A percentile compares a stretch with the other conserved stretches of the same genome.
phyloP scores from a whole-genome alignment of 2,113 vertebrate species.

The Otocyon megalotis region DNA sequence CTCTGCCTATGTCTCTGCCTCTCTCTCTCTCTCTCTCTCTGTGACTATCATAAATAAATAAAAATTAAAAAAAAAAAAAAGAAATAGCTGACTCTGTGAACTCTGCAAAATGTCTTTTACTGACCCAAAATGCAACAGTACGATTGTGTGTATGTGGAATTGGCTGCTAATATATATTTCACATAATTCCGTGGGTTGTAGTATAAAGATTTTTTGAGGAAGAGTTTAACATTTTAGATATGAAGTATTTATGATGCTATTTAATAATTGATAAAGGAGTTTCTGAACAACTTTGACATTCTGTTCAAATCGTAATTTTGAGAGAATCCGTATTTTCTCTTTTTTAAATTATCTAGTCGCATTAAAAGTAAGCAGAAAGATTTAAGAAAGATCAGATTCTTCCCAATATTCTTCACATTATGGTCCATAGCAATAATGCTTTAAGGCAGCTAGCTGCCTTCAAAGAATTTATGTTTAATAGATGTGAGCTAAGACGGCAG shows the following conservation, averaged over 20 bases:
- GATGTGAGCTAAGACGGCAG: neutral
- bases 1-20: no score
- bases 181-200: constrained; percentile 9
- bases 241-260: neutral
- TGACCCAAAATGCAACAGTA: constrained; percentile 75
- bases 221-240: neutral
- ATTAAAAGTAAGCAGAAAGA: neutral
- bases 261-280: constrained; percentile 34
- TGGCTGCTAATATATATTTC: constrained; percentile 45
- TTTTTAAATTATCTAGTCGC: neutral
- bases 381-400: neutral
- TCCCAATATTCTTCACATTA: neutral
- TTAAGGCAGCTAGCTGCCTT: neutral
- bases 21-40: no score
- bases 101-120: constrained; percentile 85
- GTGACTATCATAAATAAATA: no score
- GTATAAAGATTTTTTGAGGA: neutral
- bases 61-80: no score
- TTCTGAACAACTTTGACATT: neutral
- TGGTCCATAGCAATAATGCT: neutral
- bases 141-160: neutral
- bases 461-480: neutral
- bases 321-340: neutral
- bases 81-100: constrained; percentile 55
- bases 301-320: neutral